These are phyloP conservation scores for Aporophyla nigra DNA, from an alignment of 2,888 invertebrate species.

Conservation along the genomic window DNA sequence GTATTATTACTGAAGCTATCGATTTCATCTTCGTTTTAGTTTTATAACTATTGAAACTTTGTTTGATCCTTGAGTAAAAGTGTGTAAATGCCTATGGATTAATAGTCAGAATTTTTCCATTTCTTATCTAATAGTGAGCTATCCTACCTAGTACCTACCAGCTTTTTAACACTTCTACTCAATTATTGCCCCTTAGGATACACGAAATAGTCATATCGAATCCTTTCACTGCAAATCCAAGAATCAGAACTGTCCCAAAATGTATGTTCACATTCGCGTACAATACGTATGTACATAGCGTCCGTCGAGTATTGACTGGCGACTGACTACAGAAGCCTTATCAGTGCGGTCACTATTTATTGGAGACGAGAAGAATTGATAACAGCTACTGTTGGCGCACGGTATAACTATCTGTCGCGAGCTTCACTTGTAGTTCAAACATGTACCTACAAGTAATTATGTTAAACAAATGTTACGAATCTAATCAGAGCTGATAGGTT, in stretches of 20 bases:
- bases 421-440: slow-evolving; percentile 59
- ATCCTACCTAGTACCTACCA: background rate
- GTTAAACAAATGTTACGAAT: slow-evolving; percentile 41
- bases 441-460: slow-evolving; percentile 37
- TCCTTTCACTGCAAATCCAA: slow-evolving; percentile 49
- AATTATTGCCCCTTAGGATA: background rate
- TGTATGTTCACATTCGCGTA: slow-evolving; percentile 25
- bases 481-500: slow-evolving; percentile 46
- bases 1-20: background rate
- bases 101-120: background rate
- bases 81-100: background rate
- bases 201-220: slow-evolving; percentile 21
- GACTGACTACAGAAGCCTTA: slow-evolving; percentile 67
- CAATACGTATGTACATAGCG: slow-evolving; percentile 44
- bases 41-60: background rate
- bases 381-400: slow-evolving; percentile 57
- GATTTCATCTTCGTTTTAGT: background rate
- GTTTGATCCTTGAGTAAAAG: background rate
- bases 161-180: background rate
- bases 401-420: slow-evolving; percentile 65
- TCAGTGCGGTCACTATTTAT: slow-evolving; percentile 73
- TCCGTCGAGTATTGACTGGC: slow-evolving; percentile 68
- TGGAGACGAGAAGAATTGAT: slow-evolving; percentile 74
- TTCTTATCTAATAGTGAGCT: background rate
- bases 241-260: slow-evolving; percentile 15